Conservation (phyloP, 2,888 invertebrate species). For the Brachyptera putata region DNA sequence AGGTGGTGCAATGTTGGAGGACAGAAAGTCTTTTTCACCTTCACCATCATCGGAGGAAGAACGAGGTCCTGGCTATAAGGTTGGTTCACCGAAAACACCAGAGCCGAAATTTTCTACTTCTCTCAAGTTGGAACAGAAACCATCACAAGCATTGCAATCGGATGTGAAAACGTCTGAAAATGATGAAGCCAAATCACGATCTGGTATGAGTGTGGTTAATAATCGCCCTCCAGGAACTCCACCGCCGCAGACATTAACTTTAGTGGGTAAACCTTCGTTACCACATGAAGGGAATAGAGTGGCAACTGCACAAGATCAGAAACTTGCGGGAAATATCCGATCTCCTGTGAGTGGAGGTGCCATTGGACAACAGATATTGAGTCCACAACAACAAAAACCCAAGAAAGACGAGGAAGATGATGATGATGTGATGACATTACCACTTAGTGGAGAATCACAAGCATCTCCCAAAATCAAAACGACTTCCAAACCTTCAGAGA, state of each 20-base stretch:
- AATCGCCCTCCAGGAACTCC: neutral
- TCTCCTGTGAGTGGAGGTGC: neutral
- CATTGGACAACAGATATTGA: neutral
- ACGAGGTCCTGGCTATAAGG: neutral
- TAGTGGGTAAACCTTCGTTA: neutral
- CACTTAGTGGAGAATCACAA: neutral
- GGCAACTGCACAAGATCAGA: neutral
- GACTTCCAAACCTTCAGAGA: neutral
- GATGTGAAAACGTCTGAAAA: neutral
- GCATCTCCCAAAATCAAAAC: neutral
- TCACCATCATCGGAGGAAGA: conserved; percentile 12
- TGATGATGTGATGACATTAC: conserved; percentile 1
- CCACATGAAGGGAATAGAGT: neutral
- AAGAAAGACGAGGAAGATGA: conserved; percentile 14
- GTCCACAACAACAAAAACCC: neutral
- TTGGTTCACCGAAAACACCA: neutral
- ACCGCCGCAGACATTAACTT: neutral
- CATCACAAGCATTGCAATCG: neutral
- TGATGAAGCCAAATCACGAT: too few species aligned
- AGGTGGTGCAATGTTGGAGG: conserved; percentile 3
- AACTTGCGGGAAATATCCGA: neutral
- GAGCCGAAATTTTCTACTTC: neutral
- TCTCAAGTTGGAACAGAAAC: neutral
- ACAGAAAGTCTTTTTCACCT: conserved; percentile 10
- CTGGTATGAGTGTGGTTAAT: neutral